These are phyloP conservation scores for Glaucidium brasilianum DNA, from an alignment of 2,113 vertebrate genomes.

Conservation along the genomic window DNA sequence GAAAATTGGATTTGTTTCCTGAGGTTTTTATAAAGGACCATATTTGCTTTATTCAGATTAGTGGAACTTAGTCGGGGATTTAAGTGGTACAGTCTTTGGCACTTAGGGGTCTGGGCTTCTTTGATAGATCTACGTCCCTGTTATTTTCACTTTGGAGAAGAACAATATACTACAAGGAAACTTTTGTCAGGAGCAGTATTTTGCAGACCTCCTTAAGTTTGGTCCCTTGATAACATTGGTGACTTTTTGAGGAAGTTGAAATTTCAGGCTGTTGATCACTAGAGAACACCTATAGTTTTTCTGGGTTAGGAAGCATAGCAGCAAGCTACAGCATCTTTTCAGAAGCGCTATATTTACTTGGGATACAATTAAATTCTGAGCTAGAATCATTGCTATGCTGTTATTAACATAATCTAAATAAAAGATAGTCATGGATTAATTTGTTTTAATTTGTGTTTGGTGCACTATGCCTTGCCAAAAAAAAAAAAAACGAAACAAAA, in stretches of 20 bases:
- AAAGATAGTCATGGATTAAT: background rate
- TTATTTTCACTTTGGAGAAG: background rate
- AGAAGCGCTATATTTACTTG: background rate
- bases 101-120: background rate
- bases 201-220: background rate
- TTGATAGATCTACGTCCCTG: background rate
- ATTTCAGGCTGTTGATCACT: background rate
- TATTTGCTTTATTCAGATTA: background rate
- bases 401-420: background rate
- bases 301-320: background rate
- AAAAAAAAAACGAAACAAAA: background rate
- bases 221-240: background rate
- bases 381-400: background rate
- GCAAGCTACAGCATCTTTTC: background rate
- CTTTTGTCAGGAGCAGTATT: background rate
- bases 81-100: background rate
- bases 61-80: background rate
- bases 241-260: background rate
- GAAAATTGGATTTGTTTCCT: background rate
- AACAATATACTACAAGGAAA: background rate
- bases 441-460: background rate
- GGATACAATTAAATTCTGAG: background rate
- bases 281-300: background rate
- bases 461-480: background rate
- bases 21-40: background rate